phyloP scores from a whole-genome alignment of 2,888 invertebrate species.

The Scaptomyza cyrtandrae region DNA sequence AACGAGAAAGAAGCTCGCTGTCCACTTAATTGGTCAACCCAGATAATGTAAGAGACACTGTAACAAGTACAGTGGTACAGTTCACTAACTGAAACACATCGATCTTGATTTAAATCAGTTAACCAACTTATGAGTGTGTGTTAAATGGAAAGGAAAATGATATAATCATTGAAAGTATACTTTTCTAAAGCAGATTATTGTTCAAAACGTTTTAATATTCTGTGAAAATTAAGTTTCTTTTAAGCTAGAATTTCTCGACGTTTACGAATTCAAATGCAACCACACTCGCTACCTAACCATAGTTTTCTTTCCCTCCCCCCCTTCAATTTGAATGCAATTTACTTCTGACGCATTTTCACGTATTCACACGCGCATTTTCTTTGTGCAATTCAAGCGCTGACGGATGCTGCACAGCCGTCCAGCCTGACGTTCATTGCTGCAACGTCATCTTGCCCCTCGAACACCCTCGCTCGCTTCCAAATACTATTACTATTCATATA shows the following conservation, averaged over 20 bases:
- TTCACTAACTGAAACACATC: not conserved
- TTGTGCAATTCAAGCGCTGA: slow-evolving; percentile 38
- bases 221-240: not conserved
- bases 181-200: too few relatives aligned
- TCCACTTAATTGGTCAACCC: slow-evolving; percentile 7
- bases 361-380: slow-evolving; percentile 57
- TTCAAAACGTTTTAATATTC: too few relatives aligned
- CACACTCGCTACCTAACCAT: not conserved
- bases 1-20: not conserved
- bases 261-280: too few relatives aligned
- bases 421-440: not conserved
- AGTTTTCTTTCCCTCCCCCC: slow-evolving; percentile 2
- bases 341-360: slow-evolving; percentile 63
- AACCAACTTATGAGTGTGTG: too few relatives aligned
- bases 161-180: too few relatives aligned
- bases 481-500: slow-evolving; percentile 27
- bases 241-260: not conserved
- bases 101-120: too few relatives aligned
- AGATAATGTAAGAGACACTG: slow-evolving; percentile 10
- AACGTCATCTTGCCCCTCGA: not conserved
- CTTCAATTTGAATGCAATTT: slow-evolving; percentile 43
- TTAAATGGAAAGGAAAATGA: too few relatives aligned
- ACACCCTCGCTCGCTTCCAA: slow-evolving; percentile 21
- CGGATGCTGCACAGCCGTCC: slow-evolving; percentile 35
- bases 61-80: not conserved